These are phyloP conservation scores for Microcebus jonahi DNA, from an alignment of 2,113 vertebrate genomes.

Conservation along the genomic window DNA sequence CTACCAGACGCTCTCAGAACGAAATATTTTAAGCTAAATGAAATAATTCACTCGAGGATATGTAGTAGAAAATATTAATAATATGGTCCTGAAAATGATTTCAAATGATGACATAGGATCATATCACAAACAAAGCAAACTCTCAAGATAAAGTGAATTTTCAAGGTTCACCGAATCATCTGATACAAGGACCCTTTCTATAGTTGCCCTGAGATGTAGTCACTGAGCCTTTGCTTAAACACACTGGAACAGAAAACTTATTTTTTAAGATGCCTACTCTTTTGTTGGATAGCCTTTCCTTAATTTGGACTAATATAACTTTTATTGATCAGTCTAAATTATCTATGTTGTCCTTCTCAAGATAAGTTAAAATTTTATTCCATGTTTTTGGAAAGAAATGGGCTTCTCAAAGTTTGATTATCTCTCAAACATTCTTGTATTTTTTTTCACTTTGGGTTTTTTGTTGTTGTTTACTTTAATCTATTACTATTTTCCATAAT, in stretches of 20 bases:
- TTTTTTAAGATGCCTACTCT: neutral
- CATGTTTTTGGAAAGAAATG: neutral
- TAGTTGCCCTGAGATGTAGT: neutral
- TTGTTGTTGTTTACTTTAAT: neutral
- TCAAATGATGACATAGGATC: neutral
- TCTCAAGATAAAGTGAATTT: neutral
- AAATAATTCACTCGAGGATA: slow-evolving; percentile 7
- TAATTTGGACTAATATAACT: neutral
- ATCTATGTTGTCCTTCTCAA: neutral
- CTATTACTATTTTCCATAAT: neutral
- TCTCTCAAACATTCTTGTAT: neutral
- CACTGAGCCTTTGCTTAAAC: neutral
- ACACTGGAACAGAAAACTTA: neutral
- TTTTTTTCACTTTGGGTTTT: neutral
- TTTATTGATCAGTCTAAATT: neutral
- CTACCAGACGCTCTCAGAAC: neutral
- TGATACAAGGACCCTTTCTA: neutral
- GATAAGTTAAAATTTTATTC: neutral
- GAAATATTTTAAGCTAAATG: slow-evolving; percentile 40
- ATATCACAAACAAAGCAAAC: neutral
- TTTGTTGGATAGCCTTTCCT: neutral
- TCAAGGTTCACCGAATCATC: neutral
- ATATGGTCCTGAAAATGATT: neutral
- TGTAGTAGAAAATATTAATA: neutral
- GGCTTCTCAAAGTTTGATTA: neutral